phyloP scores from a whole-genome alignment of 2,888 invertebrate genomes.

The Margaritifera margaritifera region DNA sequence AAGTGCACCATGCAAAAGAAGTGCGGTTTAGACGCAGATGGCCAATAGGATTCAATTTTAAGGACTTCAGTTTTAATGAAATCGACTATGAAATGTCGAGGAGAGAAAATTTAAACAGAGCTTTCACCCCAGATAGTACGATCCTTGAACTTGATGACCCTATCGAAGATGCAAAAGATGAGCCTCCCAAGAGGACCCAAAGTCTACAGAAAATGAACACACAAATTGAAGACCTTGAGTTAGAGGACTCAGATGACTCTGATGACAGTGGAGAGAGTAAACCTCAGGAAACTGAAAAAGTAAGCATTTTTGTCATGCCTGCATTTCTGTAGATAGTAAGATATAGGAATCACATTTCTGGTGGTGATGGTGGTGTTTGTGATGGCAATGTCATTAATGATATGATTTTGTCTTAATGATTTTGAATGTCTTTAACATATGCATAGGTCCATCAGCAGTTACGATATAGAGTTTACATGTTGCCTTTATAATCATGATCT shows the following conservation, averaged over 20 bases:
- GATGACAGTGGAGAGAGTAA: not conserved
- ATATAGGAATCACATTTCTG: constrained; percentile 3
- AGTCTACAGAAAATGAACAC: too few relatives aligned
- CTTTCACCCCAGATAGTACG: constrained; percentile 32
- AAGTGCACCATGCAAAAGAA: constrained; percentile 58
- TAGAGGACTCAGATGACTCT: constrained; percentile 22
- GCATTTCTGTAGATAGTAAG: too few relatives aligned
- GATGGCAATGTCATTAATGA: constrained; percentile 24
- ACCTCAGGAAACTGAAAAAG: too few relatives aligned
- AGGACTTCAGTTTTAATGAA: constrained; percentile 61
- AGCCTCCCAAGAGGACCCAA: not conserved
- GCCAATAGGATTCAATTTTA: constrained; percentile 64
- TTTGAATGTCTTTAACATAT: too few relatives aligned
- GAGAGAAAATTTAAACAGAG: constrained; percentile 23
- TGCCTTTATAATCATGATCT: too few relatives aligned
- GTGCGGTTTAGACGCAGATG: constrained; percentile 61
- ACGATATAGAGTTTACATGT: too few relatives aligned
- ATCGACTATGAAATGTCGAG: constrained; percentile 63
- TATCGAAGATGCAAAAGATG: constrained; percentile 30
- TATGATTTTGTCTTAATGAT: too few relatives aligned
- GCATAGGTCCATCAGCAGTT: too few relatives aligned
- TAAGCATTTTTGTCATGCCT: too few relatives aligned
- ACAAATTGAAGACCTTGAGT: constrained; percentile 9
- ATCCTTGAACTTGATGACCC: constrained; percentile 48
- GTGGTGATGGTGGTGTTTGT: constrained; percentile 26